phyloP scores from a whole-genome alignment of 2,888 invertebrate genomes.

The Punctoribates punctum region DNA sequence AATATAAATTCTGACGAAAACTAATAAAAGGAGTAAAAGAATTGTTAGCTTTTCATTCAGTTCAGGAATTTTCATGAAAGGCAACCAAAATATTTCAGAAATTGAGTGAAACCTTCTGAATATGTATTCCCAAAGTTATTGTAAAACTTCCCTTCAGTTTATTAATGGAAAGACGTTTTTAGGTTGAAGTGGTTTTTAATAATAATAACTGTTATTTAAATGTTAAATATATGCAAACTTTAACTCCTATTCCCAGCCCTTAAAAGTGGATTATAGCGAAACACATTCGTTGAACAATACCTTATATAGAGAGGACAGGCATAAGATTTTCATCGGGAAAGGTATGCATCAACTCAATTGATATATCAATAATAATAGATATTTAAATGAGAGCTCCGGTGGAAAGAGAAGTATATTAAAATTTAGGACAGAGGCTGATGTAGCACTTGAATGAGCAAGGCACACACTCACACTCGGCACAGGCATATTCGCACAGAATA shows the following conservation, averaged over 20 bases:
- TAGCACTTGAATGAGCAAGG: constrained; percentile 21
- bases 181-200: constrained; percentile 21
- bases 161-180: background rate
- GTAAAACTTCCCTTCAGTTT: constrained; percentile 13
- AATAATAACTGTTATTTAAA: background rate
- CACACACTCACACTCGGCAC: background rate
- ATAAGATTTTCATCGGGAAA: background rate
- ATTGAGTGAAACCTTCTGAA: too few species aligned
- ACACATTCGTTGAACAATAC: background rate
- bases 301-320: background rate
- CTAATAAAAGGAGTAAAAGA: too few species aligned
- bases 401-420: background rate
- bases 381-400: constrained; percentile 11
- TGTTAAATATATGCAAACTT: constrained; percentile 3
- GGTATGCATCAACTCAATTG: background rate
- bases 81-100: too few species aligned
- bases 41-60: too few species aligned
- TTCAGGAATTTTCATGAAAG: too few species aligned
- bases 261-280: background rate
- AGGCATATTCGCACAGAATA: too few species aligned
- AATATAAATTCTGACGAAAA: too few species aligned
- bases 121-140: background rate
- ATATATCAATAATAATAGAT: background rate
- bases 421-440: constrained; percentile 2
- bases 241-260: background rate